Conservation (phyloP, 2,797 vertebrate species). For the Leptodactylus fallax region DNA sequence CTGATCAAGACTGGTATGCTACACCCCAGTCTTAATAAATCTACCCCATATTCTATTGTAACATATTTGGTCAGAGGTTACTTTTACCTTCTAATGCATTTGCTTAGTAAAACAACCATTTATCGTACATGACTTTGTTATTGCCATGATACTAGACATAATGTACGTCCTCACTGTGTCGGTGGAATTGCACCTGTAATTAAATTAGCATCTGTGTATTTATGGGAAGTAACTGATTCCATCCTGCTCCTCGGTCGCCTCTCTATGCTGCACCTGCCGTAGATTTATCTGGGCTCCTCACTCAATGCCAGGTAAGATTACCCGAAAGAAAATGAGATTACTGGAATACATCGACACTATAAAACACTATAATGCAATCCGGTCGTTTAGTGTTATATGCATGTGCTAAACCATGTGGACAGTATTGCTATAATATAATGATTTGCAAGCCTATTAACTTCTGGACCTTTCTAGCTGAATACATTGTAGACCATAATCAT, state of each 20-base stretch:
- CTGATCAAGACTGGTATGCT: too few relatives aligned
- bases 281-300: constrained; percentile 41
- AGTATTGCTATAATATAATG: constrained; percentile 33
- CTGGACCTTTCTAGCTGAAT: constrained; percentile 23
- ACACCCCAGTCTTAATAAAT: too few relatives aligned
- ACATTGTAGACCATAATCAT: constrained; percentile 22
- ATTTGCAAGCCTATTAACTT: constrained; percentile 49
- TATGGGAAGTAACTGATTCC: constrained; percentile 27
- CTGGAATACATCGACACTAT: constrained; percentile 22
- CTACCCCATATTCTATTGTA: background rate
- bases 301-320: constrained; percentile 54
- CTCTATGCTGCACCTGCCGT: constrained; percentile 38
- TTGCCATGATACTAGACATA: background rate
- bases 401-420: constrained; percentile 22
- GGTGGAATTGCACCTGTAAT: constrained; percentile 39
- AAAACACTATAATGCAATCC: constrained; percentile 38
- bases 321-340: constrained; percentile 40
- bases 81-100: background rate
- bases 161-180: background rate
- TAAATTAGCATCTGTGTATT: constrained; percentile 43
- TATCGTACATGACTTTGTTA: constrained; percentile 13
- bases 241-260: background rate
- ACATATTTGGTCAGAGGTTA: background rate
- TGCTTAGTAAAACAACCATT: constrained; percentile 13
- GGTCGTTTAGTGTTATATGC: constrained; percentile 1